Evolutionary conservation across 2,113 vertebrate genomes (phyloP), one percentile per base, ranked within the genome.

Genomic region (Colossoma macropomum): DNA sequence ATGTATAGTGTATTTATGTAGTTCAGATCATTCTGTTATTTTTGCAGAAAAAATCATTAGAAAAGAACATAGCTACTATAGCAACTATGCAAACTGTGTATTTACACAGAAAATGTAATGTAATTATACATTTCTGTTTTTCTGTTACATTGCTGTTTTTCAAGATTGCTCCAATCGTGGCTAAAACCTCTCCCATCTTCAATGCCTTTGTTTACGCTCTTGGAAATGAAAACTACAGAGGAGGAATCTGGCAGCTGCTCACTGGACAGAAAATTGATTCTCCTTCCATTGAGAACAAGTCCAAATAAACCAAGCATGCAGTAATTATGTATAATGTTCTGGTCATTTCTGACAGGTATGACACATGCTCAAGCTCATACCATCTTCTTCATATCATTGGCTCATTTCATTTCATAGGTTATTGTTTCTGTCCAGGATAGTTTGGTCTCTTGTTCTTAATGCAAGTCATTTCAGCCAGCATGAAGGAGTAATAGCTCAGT

Each of bases 131-230:
- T 45, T 45, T 45, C 41, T 45, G 41, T 21, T 56, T 28, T 8
- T 68, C 2, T 25, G 59, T 48, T 30, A n/a, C n/a, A n/a, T n/a
- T 72, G 4, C 81, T 54, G 87, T 92, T 48, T 65, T 63, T 68
- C 81, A 94, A 99, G 98, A 95, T 99, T 19, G 97, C 97, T 25
- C 97, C 97, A 2, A 90, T 99, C 54, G 85, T 99, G 89, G 97
- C 98, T 81, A 99, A 99, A 91, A 94, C 92, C 0, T 94, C 93
- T 45, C 97, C 97, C 52, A 95, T 93, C 0, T 90, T 97, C 88
- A 96, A 99, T 0, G 96, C 95, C 41, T 95, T 98, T 86, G 86
- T 97, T 71, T 99, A 99, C 1, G 93, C 96, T 80, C 90, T 98
- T 89, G 96, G 96, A 84, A 97, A 96, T 19, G 96, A 97, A 88